Evolutionary conservation across 2,888 invertebrate species (phyloP).

Genomic region (Subacronicta megacephala): DNA sequence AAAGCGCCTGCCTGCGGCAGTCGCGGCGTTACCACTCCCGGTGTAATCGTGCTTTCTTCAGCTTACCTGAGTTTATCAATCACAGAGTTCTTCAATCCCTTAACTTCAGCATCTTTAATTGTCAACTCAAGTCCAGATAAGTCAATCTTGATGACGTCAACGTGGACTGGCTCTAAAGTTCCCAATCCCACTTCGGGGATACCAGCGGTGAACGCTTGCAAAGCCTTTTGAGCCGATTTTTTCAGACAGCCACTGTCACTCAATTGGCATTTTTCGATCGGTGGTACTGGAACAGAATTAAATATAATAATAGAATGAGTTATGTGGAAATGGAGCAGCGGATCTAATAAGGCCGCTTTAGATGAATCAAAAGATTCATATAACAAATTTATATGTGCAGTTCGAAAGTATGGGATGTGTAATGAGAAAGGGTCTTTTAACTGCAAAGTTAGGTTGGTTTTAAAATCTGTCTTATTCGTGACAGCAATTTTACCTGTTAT

Average conservation of each 20-base stretch:
- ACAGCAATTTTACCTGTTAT: too few species aligned
- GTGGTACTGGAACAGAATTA: conserved; percentile 66
- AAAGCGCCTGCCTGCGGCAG: too few species aligned
- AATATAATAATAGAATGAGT: neutral
- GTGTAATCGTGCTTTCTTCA: neutral
- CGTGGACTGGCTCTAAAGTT: conserved; percentile 69
- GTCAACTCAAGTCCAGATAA: conserved; percentile 73
- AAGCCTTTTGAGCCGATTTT: conserved; percentile 61
- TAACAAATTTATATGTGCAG: too few species aligned
- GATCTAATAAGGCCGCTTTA: too few species aligned
- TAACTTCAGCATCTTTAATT: conserved; percentile 64
- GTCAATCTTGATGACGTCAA: conserved; percentile 70
- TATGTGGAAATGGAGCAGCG: neutral
- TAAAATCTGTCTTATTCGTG: too few species aligned
- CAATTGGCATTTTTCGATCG: conserved; percentile 69
- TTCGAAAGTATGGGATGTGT: too few species aligned
- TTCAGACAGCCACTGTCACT: conserved; percentile 67
- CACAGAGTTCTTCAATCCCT: conserved; percentile 63
- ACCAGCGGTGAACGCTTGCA: conserved; percentile 63
- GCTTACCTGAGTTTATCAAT: conserved; percentile 71
- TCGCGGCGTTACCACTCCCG: too few species aligned
- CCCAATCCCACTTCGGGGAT: conserved; percentile 70
- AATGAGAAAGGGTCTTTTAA: too few species aligned
- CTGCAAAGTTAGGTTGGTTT: too few species aligned
- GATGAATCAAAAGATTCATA: too few species aligned